Evolutionary conservation across 2,797 vertebrate species (phyloP).

Genomic region (Phaenicophaeus curvirostris): DNA sequence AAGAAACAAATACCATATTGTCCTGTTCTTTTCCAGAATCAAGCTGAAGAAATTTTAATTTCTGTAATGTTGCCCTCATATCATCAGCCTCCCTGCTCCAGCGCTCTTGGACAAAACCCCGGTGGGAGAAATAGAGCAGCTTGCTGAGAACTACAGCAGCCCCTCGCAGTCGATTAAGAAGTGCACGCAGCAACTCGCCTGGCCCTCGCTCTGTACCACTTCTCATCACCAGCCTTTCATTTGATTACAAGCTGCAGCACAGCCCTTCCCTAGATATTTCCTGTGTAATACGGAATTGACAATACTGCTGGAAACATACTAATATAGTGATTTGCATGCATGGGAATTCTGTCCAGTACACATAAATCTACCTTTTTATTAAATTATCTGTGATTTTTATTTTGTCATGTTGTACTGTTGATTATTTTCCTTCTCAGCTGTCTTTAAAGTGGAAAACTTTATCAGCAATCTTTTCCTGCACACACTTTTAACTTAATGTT

Average conservation of each 20-base stretch:
- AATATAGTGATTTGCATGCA: background rate
- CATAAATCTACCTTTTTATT: background rate
- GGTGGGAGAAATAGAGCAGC: background rate
- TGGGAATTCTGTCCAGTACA: background rate
- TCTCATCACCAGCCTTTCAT: background rate
- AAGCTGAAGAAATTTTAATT: slow-evolving; percentile 79
- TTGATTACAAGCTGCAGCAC: background rate
- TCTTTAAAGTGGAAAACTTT: background rate
- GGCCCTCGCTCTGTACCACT: background rate
- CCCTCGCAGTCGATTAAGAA: background rate
- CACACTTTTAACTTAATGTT: background rate
- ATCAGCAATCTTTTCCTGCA: background rate
- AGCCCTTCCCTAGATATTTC: background rate
- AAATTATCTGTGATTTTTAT: background rate
- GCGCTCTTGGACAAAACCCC: background rate
- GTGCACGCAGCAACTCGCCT: background rate
- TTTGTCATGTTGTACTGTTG: background rate
- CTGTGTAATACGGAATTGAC: background rate
- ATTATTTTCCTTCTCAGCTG: background rate
- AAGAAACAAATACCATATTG: slow-evolving; percentile 23
- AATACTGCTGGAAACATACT: background rate
- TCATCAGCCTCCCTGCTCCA: slow-evolving; percentile 54
- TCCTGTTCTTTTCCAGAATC: slow-evolving; percentile 78
- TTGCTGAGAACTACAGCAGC: background rate
- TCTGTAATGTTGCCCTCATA: slow-evolving; percentile 84